Conservation (phyloP, 2,888 invertebrate species). For the Dugesia japonica region DNA sequence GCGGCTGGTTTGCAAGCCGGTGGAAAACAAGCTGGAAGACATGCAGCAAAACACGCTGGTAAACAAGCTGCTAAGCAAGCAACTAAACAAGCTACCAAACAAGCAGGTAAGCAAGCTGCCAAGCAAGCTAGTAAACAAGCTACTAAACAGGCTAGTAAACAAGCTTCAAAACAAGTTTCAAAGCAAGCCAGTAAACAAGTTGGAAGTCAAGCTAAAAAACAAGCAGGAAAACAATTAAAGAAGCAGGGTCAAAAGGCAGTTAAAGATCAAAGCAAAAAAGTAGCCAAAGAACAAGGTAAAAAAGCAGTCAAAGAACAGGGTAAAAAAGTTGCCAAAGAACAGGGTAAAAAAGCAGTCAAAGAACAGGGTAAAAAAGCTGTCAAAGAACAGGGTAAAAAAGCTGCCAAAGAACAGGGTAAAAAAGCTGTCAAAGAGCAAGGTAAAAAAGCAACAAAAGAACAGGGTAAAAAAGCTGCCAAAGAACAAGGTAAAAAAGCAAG, state of each 20-base stretch:
- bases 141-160: background rate
- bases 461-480: too few relatives aligned
- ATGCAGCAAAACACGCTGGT: background rate
- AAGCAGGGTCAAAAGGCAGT: background rate
- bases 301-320: background rate
- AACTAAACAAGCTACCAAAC: background rate
- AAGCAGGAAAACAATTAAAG: background rate
- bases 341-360: background rate
- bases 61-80: background rate
- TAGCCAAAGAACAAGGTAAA: background rate
- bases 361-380: background rate
- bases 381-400: background rate
- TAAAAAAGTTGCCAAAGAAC: background rate
- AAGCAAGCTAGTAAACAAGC: constrained; percentile 4
- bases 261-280: background rate
- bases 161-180: background rate
- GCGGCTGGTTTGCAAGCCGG: background rate
- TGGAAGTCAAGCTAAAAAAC: background rate
- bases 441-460: too few relatives aligned
- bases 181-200: background rate
- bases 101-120: background rate
- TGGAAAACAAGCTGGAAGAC: background rate
- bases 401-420: background rate
- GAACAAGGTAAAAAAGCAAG: too few relatives aligned
- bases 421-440: too few relatives aligned